Evolutionary conservation across 2,888 invertebrate species (phyloP).

Genomic region (Rugalucina vietnamica): DNA sequence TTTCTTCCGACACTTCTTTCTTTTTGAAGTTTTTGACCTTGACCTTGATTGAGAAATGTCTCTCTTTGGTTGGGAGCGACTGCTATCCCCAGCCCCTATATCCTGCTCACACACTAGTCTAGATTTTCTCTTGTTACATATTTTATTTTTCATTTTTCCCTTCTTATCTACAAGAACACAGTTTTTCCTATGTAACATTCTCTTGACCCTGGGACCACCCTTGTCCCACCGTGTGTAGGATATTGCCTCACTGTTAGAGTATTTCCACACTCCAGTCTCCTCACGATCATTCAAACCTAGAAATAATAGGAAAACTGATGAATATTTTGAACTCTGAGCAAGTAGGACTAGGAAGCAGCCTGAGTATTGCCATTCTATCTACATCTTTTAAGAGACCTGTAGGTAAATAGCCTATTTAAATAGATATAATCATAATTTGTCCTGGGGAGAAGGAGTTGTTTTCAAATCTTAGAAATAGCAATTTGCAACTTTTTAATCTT

Average conservation of each 20-base stretch:
- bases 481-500: too few species aligned
- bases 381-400: too few species aligned
- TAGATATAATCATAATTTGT: too few species aligned
- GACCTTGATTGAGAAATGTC: constrained; percentile 31
- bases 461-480: too few species aligned
- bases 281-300: constrained; percentile 80
- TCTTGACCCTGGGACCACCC: constrained; percentile 72
- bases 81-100: constrained; percentile 41
- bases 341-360: too few species aligned
- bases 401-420: too few species aligned
- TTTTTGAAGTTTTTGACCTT: constrained; percentile 24
- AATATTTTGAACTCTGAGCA: neutral
- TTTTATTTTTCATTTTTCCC: constrained; percentile 79
- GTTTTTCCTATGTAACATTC: constrained; percentile 73
- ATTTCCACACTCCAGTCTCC: constrained; percentile 76
- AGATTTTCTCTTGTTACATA: constrained; percentile 78
- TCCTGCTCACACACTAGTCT: constrained; percentile 77
- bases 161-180: constrained; percentile 80
- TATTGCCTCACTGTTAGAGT: constrained; percentile 72
- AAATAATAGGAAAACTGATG: constrained; percentile 22
- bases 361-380: too few species aligned
- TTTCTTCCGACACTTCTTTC: constrained; percentile 26
- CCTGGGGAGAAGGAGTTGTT: too few species aligned
- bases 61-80: constrained; percentile 53
- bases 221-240: constrained; percentile 77